Base-by-base conservation (phyloP, 2,888 invertebrate genomes). In the Atrina japonica region DNA sequence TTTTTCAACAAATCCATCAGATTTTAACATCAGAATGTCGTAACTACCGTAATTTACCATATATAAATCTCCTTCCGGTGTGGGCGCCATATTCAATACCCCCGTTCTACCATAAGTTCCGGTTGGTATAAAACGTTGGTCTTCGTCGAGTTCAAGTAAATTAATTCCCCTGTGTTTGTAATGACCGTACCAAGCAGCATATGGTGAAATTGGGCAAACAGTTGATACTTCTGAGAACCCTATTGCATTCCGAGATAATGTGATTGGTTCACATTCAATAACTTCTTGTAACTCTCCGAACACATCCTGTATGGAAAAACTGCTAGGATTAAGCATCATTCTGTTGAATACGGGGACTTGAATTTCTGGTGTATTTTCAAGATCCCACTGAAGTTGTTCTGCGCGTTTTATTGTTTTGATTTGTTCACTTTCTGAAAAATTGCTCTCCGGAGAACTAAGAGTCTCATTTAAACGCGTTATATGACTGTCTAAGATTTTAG, bases 201-300 rank as follows among this genome's bases (percentile, higher is more conserved):
- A 58, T 14, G 58, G 58, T 16, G 58, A 58, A 14, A 58, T 25
- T n/a, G 58, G 58, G 25, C 58, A 58, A 23, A 58, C 16, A 21
- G 58, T 35, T 21, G 58, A 58, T 41, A 58, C 58, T 58, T 58
- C 58, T 18, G 58, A 35, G 41, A 58, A 58, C 1, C 58, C 58
- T 23, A 41, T 58, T 21, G 35, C 21, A n/a, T 35, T 25, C 41
- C 58, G 25, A 5, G 58, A 40, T 41, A 58, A 40, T 21, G 40
- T 35, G 25, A 35, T 35, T 23, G 58, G 58, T 41, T 58, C 58
- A 23, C 58, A 58, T 21, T 58, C 58, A 23, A 40, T 16, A 18
- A 58, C 58, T 41, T 58, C 58, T 16, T 58, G 35, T 16, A 58
- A 35, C n/a, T 58, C 58, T 5, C 58, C 58, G 40, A 58, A 58